Conservation (phyloP, 2,113 vertebrate genomes). For the Sardina pilchardus region DNA sequence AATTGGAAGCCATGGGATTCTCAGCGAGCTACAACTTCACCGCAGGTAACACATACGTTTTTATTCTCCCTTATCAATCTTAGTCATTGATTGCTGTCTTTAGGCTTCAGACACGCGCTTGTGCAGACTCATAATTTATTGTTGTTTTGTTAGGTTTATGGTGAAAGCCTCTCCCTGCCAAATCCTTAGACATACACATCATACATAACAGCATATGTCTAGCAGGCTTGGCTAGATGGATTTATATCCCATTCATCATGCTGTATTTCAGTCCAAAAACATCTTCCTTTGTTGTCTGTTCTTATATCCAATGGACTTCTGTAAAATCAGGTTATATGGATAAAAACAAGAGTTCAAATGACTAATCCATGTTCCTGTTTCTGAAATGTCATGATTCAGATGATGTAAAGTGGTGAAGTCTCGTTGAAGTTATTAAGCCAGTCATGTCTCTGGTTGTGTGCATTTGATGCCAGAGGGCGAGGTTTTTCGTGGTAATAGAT, state of each 20-base stretch:
- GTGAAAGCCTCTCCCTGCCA: neutral
- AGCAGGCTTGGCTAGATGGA: neutral
- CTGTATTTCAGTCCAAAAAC: neutral
- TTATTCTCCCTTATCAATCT: slow-evolving; percentile 12
- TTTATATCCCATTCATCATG: neutral
- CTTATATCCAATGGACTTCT: neutral
- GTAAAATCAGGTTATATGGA: neutral
- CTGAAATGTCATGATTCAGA: neutral
- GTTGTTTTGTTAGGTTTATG: slow-evolving; percentile 24
- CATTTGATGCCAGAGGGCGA: neutral
- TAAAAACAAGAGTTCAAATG: neutral
- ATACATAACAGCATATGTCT: neutral
- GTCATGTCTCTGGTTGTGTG: neutral
- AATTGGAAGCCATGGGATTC: slow-evolving; percentile 97
- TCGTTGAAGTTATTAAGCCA: slow-evolving; percentile 4
- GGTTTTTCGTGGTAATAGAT: neutral
- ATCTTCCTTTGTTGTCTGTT: neutral
- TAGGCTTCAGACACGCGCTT: neutral
- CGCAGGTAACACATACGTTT: slow-evolving; percentile 78
- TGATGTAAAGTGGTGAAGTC: neutral
- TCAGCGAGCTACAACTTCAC: slow-evolving; percentile 97
- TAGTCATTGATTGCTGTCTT: slow-evolving; percentile 1
- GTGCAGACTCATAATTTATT: slow-evolving; percentile 31
- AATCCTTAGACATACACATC: neutral
- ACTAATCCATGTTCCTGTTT: neutral